These are phyloP conservation scores for Drosophila maculinotata DNA, from an alignment of 2,888 invertebrate species.

Conservation along the genomic window DNA sequence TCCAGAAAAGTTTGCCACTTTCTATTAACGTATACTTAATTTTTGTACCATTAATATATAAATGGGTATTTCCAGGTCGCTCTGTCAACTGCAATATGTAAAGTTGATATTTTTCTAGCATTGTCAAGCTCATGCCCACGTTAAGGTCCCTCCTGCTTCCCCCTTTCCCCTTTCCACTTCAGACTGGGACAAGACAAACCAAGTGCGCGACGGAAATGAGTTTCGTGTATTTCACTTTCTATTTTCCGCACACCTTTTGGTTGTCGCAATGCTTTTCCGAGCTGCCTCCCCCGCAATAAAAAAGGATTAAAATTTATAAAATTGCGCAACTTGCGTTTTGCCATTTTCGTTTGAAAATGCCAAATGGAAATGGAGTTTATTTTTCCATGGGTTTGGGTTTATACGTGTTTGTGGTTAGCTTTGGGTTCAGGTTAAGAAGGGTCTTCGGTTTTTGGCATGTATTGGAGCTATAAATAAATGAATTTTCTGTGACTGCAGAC, in stretches of 20 bases:
- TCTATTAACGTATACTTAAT: too few relatives aligned
- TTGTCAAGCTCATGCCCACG: not conserved
- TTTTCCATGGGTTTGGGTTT: not conserved
- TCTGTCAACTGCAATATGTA: not conserved
- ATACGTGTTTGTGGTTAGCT: slow-evolving; percentile 63
- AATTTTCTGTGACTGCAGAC: slow-evolving; percentile 22
- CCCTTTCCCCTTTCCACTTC: not conserved
- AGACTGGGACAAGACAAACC: slow-evolving; percentile 13
- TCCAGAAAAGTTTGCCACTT: too few relatives aligned
- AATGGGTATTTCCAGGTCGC: slow-evolving; percentile 12
- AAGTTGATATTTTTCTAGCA: slow-evolving; percentile 20
- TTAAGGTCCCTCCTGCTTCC: not conserved
- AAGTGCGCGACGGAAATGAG: slow-evolving; percentile 67
- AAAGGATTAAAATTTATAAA: slow-evolving; percentile 81
- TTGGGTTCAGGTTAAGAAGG: slow-evolving; percentile 36
- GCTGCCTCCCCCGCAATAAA: slow-evolving; percentile 61
- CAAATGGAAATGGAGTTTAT: slow-evolving; percentile 57
- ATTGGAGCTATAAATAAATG: slow-evolving; percentile 61
- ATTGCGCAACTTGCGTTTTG: slow-evolving; percentile 68
- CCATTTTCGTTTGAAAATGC: slow-evolving; percentile 48
- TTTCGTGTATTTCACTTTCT: slow-evolving; percentile 75
- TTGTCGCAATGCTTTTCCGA: slow-evolving; percentile 20
- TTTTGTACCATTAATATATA: not conserved
- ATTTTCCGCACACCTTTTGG: slow-evolving; percentile 57
- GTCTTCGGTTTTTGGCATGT: slow-evolving; percentile 17